Evolutionary conservation across 2,888 invertebrate species (phyloP).

Genomic region (Ctenicera cuprea): DNA sequence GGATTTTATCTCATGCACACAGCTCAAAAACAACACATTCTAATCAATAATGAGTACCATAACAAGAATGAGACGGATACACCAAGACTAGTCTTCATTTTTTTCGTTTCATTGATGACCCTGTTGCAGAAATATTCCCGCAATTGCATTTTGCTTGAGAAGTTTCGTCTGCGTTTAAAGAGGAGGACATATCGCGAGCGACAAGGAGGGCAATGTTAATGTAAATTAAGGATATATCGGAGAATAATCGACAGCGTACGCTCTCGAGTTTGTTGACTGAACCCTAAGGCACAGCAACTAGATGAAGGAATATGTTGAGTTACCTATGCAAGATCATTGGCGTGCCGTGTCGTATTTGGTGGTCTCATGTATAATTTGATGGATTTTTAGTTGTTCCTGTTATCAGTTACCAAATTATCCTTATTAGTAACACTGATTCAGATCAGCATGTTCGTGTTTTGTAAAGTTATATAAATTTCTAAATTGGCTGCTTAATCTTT

Average conservation of each 20-base stretch:
- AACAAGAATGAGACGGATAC: not conserved
- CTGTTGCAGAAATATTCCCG: not conserved
- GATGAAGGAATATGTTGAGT: slow-evolving; percentile 23
- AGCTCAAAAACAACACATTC: slow-evolving; percentile 2
- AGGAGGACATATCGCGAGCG: not conserved
- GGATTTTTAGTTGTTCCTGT: not conserved
- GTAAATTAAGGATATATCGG: slow-evolving; percentile 32
- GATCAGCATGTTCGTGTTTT: not conserved
- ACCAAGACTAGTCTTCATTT: slow-evolving; percentile 5
- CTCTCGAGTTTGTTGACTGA: slow-evolving; percentile 41
- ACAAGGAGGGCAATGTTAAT: slow-evolving; percentile 15
- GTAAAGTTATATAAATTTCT: not conserved
- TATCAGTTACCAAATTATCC: slow-evolving; percentile 12
- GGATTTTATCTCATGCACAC: not conserved
- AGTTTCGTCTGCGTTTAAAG: slow-evolving; percentile 1
- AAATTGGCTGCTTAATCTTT: not conserved
- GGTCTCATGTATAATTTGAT: not conserved
- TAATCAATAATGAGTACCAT: slow-evolving; percentile 12
- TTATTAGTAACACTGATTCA: not conserved
- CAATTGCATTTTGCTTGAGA: not conserved
- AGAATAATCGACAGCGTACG: slow-evolving; percentile 34
- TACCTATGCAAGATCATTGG: slow-evolving; percentile 31
- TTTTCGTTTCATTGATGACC: slow-evolving; percentile 31
- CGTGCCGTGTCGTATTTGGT: slow-evolving; percentile 12
- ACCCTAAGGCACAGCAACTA: slow-evolving; percentile 32